Percentiles rank a stretch among this genome's conserved stretches.
Evolutionary conservation across 2,113 vertebrate species (phyloP).

Genomic region (Corythaixoides concolor): DNA sequence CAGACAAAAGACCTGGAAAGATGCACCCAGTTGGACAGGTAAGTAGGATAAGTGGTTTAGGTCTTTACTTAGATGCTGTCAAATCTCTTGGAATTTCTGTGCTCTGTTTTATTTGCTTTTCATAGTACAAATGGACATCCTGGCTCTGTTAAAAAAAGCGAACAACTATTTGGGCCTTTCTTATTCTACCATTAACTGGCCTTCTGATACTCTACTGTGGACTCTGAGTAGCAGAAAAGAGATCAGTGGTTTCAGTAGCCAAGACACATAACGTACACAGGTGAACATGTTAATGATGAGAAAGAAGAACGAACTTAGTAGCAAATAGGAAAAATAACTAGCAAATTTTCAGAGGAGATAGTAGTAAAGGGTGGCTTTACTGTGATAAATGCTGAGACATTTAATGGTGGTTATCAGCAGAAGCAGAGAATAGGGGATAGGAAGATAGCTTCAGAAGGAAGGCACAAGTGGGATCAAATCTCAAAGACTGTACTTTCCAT

Average conservation of each 20-base stretch:
- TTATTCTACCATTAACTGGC: background rate
- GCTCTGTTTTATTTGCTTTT: background rate
- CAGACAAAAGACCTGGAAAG: background rate
- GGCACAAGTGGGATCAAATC: background rate
- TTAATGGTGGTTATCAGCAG: background rate
- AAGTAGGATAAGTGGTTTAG: background rate
- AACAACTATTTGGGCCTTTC: background rate
- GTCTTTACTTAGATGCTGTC: background rate
- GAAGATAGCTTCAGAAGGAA: background rate
- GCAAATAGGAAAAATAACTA: background rate
- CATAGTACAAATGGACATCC: background rate
- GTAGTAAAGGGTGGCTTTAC: background rate
- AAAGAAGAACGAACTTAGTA: background rate
- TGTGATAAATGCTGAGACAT: background rate
- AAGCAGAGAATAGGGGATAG: background rate
- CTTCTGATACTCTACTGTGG: background rate
- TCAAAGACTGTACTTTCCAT: background rate
- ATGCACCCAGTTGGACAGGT: background rate
- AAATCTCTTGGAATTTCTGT: background rate
- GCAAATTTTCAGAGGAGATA: background rate
- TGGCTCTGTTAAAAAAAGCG: background rate
- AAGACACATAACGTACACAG: background rate
- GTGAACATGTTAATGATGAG: background rate
- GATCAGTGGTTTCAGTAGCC: background rate
- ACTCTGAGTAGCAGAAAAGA: background rate